Base-by-base conservation (phyloP, 2,113 vertebrate genomes). In the Hipposideros armiger region DNA sequence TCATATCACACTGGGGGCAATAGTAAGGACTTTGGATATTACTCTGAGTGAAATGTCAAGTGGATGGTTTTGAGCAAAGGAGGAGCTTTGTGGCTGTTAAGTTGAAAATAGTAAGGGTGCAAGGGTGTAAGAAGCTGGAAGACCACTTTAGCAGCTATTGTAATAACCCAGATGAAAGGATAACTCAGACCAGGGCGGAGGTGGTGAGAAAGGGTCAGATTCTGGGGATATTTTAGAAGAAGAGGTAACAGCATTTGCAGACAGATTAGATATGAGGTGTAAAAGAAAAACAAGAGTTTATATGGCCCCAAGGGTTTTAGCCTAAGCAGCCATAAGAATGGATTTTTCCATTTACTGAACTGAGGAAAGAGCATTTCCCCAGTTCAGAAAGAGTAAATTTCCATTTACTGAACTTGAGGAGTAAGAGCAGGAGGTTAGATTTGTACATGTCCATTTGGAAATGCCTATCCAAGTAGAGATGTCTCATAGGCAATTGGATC, bases 161-260 rank as follows among this genome's bases (percentile, higher is more conserved):
- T 17, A 52, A 66, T 70, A 91, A 90, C 2, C 45, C 69, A 69
- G 56, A 32, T 83, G 45, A 94, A 92, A 90, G 47, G 4, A n/a
- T 92, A 19, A 89, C 7, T 67, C 24, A 81, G 5, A 40, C 72
- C 30, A 74, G 50, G 36, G n/a, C 85, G 45, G 40, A 93, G 32
- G 14, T 77, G 32, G 20, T 67, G 36, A 66, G 58, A 62, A 87
- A 82, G 7, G 4, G 14, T 90, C 13, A 42, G 62, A 62, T 80
- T 76, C 24, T 84, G 50, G 42, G 42, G 17, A 36, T 72, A 45
- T 92, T 92, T 92, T 90, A 80, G 77, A 94, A 70, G 54, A 90
- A 58, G 58, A 74, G 13, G 7, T 74, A 90, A 87, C n/a, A 88
- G 70, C 40, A 94, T 86, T 91, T 85, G 32, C 62, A 83, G 70